Percentiles rank a stretch among this genome's conserved stretches.
Evolutionary conservation across 2,113 vertebrate species (phyloP).

Genomic region (Crotalus viridis): DNA sequence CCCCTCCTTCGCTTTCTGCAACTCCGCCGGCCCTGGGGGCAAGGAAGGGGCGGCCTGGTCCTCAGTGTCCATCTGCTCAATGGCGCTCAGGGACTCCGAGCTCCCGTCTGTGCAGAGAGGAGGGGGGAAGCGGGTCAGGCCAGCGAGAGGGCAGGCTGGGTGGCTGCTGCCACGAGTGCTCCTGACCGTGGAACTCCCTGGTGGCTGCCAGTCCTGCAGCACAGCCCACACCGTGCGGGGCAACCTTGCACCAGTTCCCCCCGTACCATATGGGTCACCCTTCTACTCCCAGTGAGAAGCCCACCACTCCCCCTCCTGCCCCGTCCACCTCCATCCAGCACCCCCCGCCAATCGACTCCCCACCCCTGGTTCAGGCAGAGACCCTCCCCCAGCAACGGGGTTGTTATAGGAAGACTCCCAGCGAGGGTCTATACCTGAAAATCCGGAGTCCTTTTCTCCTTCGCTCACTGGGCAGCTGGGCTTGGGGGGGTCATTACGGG

Average conservation of each 20-base stretch:
- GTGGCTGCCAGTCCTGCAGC: background rate
- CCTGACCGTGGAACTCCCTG: background rate
- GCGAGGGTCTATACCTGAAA: background rate
- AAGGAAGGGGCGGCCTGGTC: background rate
- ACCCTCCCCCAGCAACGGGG: background rate
- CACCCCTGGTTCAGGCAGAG: background rate
- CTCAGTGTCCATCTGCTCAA: constrained; percentile 16
- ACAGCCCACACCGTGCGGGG: background rate
- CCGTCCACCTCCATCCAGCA: background rate
- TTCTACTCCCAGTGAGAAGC: background rate
- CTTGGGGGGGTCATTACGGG: background rate
- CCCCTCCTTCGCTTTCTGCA: background rate
- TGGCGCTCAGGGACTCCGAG: constrained; percentile 22
- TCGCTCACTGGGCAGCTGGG: background rate
- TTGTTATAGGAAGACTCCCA: background rate
- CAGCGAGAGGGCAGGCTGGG: too few relatives aligned
- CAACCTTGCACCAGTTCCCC: background rate
- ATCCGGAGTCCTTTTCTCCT: constrained; percentile 25
- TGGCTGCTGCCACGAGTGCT: too few relatives aligned
- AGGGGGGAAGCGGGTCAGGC: too few relatives aligned
- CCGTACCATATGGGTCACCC: background rate
- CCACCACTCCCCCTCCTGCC: background rate
- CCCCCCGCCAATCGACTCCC: background rate
- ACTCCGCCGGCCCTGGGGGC: background rate
- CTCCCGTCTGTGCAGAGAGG: constrained; percentile 13